Base-by-base conservation (phyloP, 2,797 vertebrate genomes). In the Anisognathus igniventris region DNA sequence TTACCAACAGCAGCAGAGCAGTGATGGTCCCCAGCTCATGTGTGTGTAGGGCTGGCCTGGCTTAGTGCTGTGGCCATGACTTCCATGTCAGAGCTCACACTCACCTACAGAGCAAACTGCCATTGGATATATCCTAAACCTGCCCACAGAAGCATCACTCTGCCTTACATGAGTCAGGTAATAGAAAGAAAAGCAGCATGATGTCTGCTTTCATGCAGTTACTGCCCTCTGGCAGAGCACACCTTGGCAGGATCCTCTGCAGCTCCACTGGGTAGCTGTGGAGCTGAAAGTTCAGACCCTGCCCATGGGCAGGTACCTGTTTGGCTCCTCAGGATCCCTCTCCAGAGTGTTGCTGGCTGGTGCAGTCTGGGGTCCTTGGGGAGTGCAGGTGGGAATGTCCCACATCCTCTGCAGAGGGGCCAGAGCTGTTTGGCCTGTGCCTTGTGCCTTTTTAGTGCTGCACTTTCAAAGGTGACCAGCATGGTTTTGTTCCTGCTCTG, bases 221-320 rank as follows among this genome's bases (percentile, higher is more conserved):
- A 5, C 5, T 61, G 45, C 16, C 28, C 21, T 28, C n/a, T 44
- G 65, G 15, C 60, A 83, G 39, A 72, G 24, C 37, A 39, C 20
- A 10, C 2, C 0, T 44, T 10, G 28, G 17, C 44, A 75, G 54
- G 57, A 88, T 14, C 7, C 1, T 71, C 33, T 40, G 33, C 25
- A 67, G 57, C n/a, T 56, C 65, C 45, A 6, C 44, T 27, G 24
- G 3, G 14, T 2, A 57, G 7, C 45, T 24, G 33, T 64, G 72
- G 56, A 58, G 28, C 12, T 83, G 51, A 17, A 58, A 35, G 25
- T n/a, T 37, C 44, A 71, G 66, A 17, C 5, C 2, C 11, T 56
- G 44, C 2, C 1, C 16, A 3, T 0, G 5, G 23, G 7, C 53
- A 80, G 27, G 20, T 4, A 24, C 31, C 19, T 7, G 22, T 3